A percentile compares a stretch with the other conserved stretches of the same genome.
These are phyloP conservation scores for Agonopterix subpropinquella DNA, from an alignment of 2,888 invertebrate genomes.

Conservation along the genomic window DNA sequence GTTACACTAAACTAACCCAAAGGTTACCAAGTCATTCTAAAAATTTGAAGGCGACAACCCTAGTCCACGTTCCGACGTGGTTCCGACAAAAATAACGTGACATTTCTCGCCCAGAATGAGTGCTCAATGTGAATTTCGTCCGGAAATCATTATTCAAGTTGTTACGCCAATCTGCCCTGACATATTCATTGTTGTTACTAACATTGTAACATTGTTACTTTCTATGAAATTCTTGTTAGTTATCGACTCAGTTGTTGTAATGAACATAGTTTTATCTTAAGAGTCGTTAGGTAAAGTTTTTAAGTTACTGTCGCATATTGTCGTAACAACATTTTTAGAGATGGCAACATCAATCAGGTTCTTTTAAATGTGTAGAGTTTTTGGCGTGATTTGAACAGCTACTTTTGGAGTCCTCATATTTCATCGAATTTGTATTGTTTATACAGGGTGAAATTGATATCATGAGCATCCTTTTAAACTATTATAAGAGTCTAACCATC, in stretches of 20 bases:
- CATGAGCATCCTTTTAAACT: too few relatives aligned
- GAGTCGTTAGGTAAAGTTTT: slow-evolving; percentile 12
- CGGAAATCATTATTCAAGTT: slow-evolving; percentile 65
- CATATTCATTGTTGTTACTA: slow-evolving; percentile 51
- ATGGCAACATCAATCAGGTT: too few relatives aligned
- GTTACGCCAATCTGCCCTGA: slow-evolving; percentile 53
- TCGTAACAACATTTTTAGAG: too few relatives aligned
- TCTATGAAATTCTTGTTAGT: slow-evolving; percentile 24
- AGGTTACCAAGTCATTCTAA: too few relatives aligned
- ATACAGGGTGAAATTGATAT: too few relatives aligned
- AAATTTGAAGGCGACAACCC: not conserved
- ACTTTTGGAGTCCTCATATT: too few relatives aligned
- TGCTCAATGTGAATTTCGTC: slow-evolving; percentile 34
- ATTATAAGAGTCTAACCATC: too few relatives aligned
- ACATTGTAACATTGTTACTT: slow-evolving; percentile 30
- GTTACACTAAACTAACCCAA: too few relatives aligned
- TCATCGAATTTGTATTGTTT: too few relatives aligned
- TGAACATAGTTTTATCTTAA: slow-evolving; percentile 12
- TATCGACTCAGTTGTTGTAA: slow-evolving; percentile 8
- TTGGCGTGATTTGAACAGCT: too few relatives aligned
- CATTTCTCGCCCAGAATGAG: slow-evolving; percentile 18
- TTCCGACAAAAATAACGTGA: slow-evolving; percentile 25
- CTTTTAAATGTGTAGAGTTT: too few relatives aligned
- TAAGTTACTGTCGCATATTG: too few relatives aligned
- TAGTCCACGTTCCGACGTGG: slow-evolving; percentile 11